Percentiles rank a stretch among this genome's conserved stretches.
Conservation (phyloP, 2,113 vertebrate species). For the Melanocharis versteri region DNA sequence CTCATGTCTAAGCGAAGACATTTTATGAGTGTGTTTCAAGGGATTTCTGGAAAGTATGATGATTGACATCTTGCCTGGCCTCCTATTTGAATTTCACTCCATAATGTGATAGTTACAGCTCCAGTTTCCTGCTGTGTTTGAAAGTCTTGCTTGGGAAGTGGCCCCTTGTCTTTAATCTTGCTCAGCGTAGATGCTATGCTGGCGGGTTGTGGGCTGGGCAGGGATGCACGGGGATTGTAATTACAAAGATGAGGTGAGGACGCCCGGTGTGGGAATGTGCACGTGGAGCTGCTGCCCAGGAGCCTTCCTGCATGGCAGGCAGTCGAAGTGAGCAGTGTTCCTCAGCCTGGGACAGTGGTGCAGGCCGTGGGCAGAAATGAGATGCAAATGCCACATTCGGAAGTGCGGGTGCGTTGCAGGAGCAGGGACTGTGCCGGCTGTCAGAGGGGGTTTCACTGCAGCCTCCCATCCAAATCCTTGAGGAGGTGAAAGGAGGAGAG, state of each 20-base stretch:
- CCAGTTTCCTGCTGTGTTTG: background rate
- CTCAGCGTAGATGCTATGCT: background rate
- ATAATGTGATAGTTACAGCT: background rate
- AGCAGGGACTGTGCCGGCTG: background rate
- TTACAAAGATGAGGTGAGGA: background rate
- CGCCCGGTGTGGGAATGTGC: background rate
- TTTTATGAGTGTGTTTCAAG: background rate
- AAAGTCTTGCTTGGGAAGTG: background rate
- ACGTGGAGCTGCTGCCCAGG: background rate
- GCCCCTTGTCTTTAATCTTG: background rate
- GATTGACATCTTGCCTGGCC: background rate
- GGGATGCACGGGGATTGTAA: fast-evolving
- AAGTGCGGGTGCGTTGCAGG: background rate
- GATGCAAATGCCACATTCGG: fast-evolving
- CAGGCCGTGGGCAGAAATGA: fast-evolving
- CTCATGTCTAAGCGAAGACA: background rate
- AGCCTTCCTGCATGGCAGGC: fast-evolving
- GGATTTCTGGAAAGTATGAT: background rate
- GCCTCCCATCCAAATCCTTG: background rate
- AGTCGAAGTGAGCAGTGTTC: background rate
- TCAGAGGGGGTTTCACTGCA: background rate
- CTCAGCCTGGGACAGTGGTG: background rate
- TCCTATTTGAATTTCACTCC: background rate
- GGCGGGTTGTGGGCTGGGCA: background rate
- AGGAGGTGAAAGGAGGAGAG: background rate